Percentiles rank a stretch among this genome's conserved stretches.
Conservation (phyloP, 2,888 invertebrate species). For the Acleris cristana region DNA sequence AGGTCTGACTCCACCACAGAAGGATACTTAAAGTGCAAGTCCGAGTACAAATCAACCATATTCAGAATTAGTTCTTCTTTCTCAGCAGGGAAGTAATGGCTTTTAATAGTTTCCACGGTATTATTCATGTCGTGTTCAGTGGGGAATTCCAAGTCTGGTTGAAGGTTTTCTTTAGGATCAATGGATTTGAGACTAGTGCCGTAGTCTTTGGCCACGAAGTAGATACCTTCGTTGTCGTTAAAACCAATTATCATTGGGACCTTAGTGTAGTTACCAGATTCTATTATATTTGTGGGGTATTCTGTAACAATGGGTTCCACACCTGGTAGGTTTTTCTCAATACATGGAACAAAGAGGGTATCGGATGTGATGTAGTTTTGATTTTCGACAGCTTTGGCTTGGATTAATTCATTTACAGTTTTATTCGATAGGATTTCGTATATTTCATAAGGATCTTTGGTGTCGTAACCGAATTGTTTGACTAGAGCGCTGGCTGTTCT, state of each 20-base stretch:
- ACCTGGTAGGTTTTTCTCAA: conserved; percentile 68
- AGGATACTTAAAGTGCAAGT: conserved; percentile 73
- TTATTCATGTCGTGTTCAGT: conserved; percentile 58
- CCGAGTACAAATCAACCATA: conserved; percentile 74
- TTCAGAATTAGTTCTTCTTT: conserved; percentile 69
- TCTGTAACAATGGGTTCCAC: conserved; percentile 64
- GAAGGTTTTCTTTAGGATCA: conserved; percentile 55
- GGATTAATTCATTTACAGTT: conserved; percentile 61
- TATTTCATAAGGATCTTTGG: conserved; percentile 66
- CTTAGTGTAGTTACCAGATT: conserved; percentile 69
- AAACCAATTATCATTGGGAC: conserved; percentile 76
- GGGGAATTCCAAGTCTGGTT: conserved; percentile 66
- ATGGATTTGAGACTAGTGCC: conserved; percentile 60
- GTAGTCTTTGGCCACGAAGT: conserved; percentile 67
- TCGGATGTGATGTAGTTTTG: conserved; percentile 65
- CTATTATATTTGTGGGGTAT: conserved; percentile 63
- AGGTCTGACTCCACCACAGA: conserved; percentile 66
- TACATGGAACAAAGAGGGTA: conserved; percentile 68
- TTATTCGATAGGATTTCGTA: conserved; percentile 63
- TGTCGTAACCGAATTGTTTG: conserved; percentile 66
- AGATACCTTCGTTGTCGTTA: conserved; percentile 74
- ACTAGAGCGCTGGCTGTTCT: conserved; percentile 63
- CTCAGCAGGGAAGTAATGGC: conserved; percentile 63
- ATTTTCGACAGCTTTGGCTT: conserved; percentile 61
- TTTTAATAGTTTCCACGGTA: conserved; percentile 56